Percentiles rank a stretch among this genome's conserved stretches.
These are phyloP conservation scores for Leistus spinibarbis DNA, from an alignment of 2,888 invertebrate species.

Conservation along the genomic window DNA sequence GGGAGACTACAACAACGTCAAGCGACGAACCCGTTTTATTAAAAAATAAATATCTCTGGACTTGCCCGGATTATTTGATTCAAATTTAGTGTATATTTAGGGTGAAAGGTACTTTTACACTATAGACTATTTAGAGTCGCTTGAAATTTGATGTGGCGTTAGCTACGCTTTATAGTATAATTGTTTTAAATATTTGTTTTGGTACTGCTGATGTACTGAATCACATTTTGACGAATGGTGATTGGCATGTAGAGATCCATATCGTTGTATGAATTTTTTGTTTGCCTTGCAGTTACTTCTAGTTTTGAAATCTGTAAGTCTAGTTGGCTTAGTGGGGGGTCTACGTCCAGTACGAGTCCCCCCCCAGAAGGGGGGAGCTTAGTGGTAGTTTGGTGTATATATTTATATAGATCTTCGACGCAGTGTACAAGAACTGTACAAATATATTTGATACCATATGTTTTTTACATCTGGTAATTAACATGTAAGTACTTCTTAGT, in stretches of 20 bases:
- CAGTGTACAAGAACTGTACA: not conserved
- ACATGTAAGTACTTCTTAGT: not conserved
- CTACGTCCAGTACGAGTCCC: not conserved
- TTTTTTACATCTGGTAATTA: not conserved
- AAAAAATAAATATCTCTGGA: no score
- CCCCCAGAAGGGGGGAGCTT: no score
- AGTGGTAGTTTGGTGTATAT: no score
- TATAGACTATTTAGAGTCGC: no score
- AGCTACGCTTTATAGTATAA: no score
- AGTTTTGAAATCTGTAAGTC: not conserved
- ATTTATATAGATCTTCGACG: not conserved
- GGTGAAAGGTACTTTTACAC: no score
- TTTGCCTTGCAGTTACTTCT: conserved; percentile 1
- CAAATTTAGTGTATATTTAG: no score
- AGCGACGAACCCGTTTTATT: not conserved
- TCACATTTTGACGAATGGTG: conserved; percentile 29
- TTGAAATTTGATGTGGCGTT: no score
- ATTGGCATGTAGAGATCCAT: conserved; percentile 27
- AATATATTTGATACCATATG: not conserved
- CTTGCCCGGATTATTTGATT: no score
- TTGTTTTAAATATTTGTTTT: not conserved
- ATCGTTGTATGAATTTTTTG: conserved; percentile 12
- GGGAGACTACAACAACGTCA: not conserved
- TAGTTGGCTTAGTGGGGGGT: not conserved
- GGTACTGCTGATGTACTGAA: conserved; percentile 5